A percentile compares a stretch with the other conserved stretches of the same genome.
These are phyloP conservation scores for Heliconius ethilla DNA, from an alignment of 2,888 invertebrate genomes.

Conservation along the genomic window DNA sequence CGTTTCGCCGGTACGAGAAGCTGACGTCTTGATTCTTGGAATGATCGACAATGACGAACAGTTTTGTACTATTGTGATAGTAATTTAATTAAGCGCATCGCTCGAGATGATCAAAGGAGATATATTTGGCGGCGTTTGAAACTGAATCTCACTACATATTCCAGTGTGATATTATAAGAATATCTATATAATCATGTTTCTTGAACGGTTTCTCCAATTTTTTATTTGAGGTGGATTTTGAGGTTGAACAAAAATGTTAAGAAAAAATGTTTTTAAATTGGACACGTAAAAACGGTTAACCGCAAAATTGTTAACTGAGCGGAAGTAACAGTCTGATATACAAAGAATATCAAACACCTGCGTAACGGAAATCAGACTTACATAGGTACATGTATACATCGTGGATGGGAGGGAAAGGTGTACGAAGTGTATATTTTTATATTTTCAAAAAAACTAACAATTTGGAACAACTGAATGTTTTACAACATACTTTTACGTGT, in stretches of 20 bases:
- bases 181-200: not conserved
- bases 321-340: constrained; percentile 29
- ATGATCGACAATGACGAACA: constrained; percentile 55
- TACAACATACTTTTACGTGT: not conserved
- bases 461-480: no score
- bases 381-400: constrained; percentile 1
- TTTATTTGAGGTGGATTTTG: not conserved
- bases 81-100: constrained; percentile 64
- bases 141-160: not conserved
- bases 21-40: constrained; percentile 64
- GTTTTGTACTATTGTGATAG: constrained; percentile 49
- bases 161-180: not conserved
- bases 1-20: constrained; percentile 52
- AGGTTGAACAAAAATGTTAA: not conserved
- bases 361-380: constrained; percentile 34
- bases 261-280: constrained; percentile 19
- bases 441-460: not conserved
- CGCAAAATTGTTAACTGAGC: constrained; percentile 29
- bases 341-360: constrained; percentile 41
- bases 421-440: not conserved
- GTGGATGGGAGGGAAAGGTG: constrained; percentile 11
- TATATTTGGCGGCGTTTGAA: constrained; percentile 24
- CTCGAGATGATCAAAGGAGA: constrained; percentile 21
- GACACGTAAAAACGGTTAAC: constrained; percentile 27
- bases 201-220: not conserved